Evolutionary conservation across 2,888 invertebrate genomes (phyloP), one percentile per base, ranked within the genome.

Genomic region (Spisula solida): DNA sequence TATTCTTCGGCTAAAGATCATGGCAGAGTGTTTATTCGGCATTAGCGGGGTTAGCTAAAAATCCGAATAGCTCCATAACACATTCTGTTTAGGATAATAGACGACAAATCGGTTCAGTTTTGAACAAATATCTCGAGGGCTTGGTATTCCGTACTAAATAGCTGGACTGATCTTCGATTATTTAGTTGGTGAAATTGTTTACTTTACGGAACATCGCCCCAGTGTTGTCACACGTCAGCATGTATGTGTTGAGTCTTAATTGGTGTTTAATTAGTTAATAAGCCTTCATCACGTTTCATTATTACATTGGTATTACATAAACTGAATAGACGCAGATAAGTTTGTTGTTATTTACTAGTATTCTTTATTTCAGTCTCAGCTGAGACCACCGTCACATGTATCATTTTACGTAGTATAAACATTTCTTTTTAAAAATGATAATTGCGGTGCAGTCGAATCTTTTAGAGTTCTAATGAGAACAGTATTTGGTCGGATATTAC

Each of bases 11-110:
- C 83, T 90, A 41, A 66, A 66, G 84, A 81, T 88, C 90, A 90
- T 88, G 83, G 86, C 86, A 6, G 48, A 78, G 75, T 85, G 87
- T 87, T 87, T 87, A 85, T 87, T 85, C 85, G 87, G 87, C 81
- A 90, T 87, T 90, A 87, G 85, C 41, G 86, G 83, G 34, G 82
- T 87, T 80, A 82, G 82, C 16, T 29, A 86, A 81, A 85, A 86
- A 86, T 86, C 86, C 81, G 75, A 20, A 81, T 47, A 75, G 86
- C 81, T 81, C 81, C 66, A 81, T 75, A 86, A 48, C 75, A 55
- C 51, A 75, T 81, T 81, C 48, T 82, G 60, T 82, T 66, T 34
- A 18, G 31, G 51, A 70, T 55, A 78, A 75, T 51, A 34, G 75
- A 14, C 31, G 5, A 34, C 75, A 31, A 34, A 34, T 75, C 34